Percentiles rank a stretch among this genome's conserved stretches.
These are phyloP conservation scores for Microchrysa polita DNA, from an alignment of 2,888 invertebrate genomes.

Conservation along the genomic window DNA sequence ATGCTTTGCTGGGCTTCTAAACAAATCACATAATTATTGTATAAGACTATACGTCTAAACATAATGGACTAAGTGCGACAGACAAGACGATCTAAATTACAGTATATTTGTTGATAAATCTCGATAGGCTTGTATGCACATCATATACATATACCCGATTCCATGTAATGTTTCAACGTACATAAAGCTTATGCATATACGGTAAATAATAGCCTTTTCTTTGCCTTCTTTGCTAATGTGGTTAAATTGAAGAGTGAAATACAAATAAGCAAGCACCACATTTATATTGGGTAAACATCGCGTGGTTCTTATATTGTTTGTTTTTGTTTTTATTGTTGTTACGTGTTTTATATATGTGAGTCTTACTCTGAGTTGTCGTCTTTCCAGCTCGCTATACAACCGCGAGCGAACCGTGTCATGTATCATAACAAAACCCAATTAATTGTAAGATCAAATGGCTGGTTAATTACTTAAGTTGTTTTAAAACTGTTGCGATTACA, in stretches of 20 bases:
- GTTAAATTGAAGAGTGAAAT: constrained; percentile 3
- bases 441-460: constrained; percentile 49
- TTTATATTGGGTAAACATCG: not conserved
- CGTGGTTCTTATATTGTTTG: no score
- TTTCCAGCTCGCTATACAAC: constrained; percentile 5
- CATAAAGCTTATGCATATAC: not conserved
- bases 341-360: no score
- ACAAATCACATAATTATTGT: constrained; percentile 30
- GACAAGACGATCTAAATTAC: constrained; percentile 21
- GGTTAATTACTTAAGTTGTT: constrained; percentile 48
- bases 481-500: constrained; percentile 20
- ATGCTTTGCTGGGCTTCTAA: constrained; percentile 23
- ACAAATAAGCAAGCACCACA: constrained; percentile 1
- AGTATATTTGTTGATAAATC: constrained; percentile 35
- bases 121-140: constrained; percentile 24
- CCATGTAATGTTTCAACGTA: not conserved
- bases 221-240: constrained; percentile 9
- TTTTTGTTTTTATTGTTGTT: not conserved
- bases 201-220: constrained; percentile 28
- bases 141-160: constrained; percentile 3
- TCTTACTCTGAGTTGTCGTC: not conserved
- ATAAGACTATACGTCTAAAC: not conserved
- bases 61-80: constrained; percentile 25
- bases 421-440: constrained; percentile 49
- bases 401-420: constrained; percentile 39